These are phyloP conservation scores for Oceanodroma leucorhoa DNA, from an alignment of 2,797 vertebrate genomes.

Conservation along the genomic window DNA sequence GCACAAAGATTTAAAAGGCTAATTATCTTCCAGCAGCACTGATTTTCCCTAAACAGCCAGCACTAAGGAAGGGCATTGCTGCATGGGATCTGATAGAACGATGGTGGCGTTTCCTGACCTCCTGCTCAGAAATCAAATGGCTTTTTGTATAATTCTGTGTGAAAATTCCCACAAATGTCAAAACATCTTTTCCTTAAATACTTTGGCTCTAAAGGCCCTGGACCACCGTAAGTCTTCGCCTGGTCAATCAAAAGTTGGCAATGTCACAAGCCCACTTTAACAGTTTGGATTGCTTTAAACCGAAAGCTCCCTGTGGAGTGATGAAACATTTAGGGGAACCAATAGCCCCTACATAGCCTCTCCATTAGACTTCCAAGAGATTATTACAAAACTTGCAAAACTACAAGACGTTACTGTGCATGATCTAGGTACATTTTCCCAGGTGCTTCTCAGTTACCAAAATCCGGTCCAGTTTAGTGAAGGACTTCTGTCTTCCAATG, in stretches of 20 bases:
- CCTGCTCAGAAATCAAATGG: neutral
- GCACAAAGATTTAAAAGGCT: neutral
- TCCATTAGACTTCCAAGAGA: neutral
- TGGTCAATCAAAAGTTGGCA: neutral
- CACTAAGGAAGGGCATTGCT: neutral
- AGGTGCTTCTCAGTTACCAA: neutral
- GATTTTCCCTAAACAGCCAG: neutral
- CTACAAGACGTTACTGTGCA: neutral
- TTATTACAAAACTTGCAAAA: neutral
- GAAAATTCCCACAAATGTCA: neutral
- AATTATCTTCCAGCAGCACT: neutral
- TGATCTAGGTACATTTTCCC: neutral
- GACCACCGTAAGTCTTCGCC: neutral
- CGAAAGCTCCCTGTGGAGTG: neutral
- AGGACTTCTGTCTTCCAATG: neutral
- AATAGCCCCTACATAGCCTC: neutral
- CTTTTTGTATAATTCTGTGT: neutral
- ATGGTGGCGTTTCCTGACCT: neutral
- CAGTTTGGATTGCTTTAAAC: neutral
- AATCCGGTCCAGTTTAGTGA: neutral
- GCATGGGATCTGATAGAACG: fast-evolving
- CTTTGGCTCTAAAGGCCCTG: neutral
- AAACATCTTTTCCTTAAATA: neutral
- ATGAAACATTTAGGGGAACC: neutral
- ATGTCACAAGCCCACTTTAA: neutral